phyloP scores from a whole-genome alignment of 2,888 invertebrate species.

The Eupithecia abbreviata region DNA sequence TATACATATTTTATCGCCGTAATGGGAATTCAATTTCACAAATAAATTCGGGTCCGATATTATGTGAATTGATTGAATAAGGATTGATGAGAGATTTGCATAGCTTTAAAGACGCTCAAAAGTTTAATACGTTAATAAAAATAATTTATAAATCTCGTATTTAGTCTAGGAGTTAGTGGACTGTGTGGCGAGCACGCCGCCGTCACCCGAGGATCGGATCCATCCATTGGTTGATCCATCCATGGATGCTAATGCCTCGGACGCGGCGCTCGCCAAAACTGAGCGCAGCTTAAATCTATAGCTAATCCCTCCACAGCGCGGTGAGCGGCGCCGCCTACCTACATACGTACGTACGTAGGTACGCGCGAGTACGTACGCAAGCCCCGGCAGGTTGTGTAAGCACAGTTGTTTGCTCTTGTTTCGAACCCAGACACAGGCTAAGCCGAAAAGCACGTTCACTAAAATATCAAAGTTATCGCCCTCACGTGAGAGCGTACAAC shows the following conservation, averaged over 20 bases:
- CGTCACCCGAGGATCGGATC: not conserved
- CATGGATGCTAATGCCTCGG: not conserved
- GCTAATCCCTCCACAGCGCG: slow-evolving; percentile 16
- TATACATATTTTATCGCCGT: slow-evolving; percentile 19
- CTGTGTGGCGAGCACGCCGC: not conserved
- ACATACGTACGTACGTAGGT: not conserved
- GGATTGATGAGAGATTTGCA: slow-evolving; percentile 17
- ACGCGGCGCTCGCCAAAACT: not conserved
- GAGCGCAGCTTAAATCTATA: slow-evolving; percentile 16
- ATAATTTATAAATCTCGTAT: not conserved
- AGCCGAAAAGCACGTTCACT: slow-evolving; percentile 12
- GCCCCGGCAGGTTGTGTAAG: slow-evolving; percentile 26
- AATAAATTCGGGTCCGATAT: slow-evolving; percentile 27
- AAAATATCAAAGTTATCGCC: slow-evolving; percentile 9
- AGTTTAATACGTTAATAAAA: not conserved
- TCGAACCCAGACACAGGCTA: slow-evolving; percentile 17
- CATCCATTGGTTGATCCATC: not conserved
- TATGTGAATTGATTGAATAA: slow-evolving; percentile 25
- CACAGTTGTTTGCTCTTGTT: slow-evolving; percentile 34
- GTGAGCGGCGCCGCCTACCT: not conserved
- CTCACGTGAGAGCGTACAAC: not conserved
- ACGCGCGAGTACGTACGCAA: not conserved
- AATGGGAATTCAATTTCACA: slow-evolving; percentile 29
- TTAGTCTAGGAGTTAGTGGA: not conserved
- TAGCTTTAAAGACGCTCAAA: not conserved